Conservation (phyloP, 2,797 vertebrate genomes). For the Cygnus olor region DNA sequence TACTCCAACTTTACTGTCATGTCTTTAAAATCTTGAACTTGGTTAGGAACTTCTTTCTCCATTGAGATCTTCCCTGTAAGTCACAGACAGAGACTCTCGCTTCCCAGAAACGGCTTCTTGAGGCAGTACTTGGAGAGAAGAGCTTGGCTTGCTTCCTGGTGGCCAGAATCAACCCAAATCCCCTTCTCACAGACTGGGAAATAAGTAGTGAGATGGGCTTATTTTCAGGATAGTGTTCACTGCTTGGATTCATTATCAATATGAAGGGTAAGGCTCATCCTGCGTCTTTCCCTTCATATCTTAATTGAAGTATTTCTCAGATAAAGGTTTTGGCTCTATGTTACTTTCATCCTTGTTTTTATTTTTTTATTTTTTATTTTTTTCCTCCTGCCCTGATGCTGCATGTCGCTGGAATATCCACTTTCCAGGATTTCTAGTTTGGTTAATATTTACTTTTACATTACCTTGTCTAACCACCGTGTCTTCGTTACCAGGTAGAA, state of each 20-base stretch:
- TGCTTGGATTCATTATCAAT: background rate
- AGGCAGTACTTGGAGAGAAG: background rate
- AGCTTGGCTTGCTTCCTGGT: background rate
- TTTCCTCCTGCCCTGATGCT: accelerated
- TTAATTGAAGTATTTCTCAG: background rate
- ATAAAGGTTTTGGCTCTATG: background rate
- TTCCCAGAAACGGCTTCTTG: background rate
- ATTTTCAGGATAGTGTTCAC: background rate
- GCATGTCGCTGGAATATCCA: background rate
- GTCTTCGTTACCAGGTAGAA: background rate
- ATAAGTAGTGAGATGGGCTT: background rate
- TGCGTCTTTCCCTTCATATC: background rate
- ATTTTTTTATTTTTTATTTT: background rate
- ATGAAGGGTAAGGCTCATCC: background rate
- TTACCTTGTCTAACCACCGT: background rate
- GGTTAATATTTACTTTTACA: background rate
- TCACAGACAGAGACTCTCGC: accelerated
- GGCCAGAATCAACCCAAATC: background rate
- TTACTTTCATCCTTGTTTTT: background rate
- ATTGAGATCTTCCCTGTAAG: background rate
- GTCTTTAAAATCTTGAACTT: background rate
- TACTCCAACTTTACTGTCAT: background rate
- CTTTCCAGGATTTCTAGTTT: background rate
- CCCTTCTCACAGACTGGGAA: background rate
- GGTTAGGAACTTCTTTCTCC: background rate